phyloP scores from a whole-genome alignment of 1,140 invertebrate species.

The Drosophila setifemur region DNA sequence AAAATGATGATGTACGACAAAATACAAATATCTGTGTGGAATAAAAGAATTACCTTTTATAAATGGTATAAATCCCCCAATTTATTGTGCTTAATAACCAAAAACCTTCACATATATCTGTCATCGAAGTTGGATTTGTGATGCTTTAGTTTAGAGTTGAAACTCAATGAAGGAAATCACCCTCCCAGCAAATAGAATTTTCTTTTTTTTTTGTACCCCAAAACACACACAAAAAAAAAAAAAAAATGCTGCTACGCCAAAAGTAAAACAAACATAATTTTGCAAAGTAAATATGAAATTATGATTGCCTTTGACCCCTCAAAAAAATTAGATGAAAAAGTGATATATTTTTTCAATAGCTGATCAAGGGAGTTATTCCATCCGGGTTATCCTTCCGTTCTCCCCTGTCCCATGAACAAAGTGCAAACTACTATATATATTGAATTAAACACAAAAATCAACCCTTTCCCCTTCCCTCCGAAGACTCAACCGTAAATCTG shows the following conservation, averaged over 20 bases:
- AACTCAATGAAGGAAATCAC: too few species aligned
- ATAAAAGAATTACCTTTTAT: too few species aligned
- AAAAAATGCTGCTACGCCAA: slow-evolving; percentile 34
- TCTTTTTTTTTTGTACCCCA: not conserved
- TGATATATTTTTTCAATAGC: slow-evolving; percentile 34
- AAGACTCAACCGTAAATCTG: slow-evolving; percentile 49
- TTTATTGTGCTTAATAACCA: too few species aligned
- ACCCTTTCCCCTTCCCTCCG: slow-evolving; percentile 28
- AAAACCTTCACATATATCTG: too few species aligned
- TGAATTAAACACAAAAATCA: slow-evolving; percentile 6
- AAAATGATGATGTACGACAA: too few species aligned
- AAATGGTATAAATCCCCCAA: too few species aligned
- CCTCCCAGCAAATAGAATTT: not conserved
- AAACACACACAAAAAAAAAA: slow-evolving; percentile 40
- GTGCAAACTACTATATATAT: slow-evolving; percentile 8
- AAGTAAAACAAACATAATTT: slow-evolving; percentile 72
- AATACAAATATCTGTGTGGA: too few species aligned
- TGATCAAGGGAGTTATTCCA: slow-evolving; percentile 42
- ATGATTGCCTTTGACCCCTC: slow-evolving; percentile 49
- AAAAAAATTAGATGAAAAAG: slow-evolving; percentile 13
- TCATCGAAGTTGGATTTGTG: too few species aligned
- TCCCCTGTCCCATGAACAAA: slow-evolving; percentile 21
- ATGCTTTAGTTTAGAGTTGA: too few species aligned
- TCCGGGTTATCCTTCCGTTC: slow-evolving; percentile 1
- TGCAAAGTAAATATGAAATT: slow-evolving; percentile 72